These are phyloP conservation scores for Conistra vaccinii DNA, from an alignment of 2,888 invertebrate species.

Conservation along the genomic window DNA sequence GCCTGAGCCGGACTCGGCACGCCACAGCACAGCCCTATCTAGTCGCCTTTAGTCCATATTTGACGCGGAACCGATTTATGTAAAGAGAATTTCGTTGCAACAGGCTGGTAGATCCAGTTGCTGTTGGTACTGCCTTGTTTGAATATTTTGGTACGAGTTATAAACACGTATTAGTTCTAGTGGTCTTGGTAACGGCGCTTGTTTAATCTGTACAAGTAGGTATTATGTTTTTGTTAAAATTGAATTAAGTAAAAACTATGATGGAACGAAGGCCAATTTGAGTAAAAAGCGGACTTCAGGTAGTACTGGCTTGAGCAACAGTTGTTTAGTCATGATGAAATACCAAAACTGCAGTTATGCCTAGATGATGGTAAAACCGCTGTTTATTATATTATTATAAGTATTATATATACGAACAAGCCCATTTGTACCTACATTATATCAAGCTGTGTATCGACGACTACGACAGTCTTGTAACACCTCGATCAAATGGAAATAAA, in stretches of 20 bases:
- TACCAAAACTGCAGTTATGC: not conserved
- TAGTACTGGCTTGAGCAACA: not conserved
- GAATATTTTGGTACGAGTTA: constrained; percentile 22
- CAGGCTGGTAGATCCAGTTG: constrained; percentile 35
- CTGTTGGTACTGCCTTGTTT: constrained; percentile 24
- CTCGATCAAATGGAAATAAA: not conserved
- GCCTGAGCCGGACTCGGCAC: constrained; percentile 51
- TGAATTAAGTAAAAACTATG: not conserved
- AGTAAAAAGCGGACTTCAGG: not conserved
- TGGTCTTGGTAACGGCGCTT: constrained; percentile 6
- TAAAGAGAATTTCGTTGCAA: constrained; percentile 53
- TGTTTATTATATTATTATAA: not conserved
- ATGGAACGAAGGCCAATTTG: not conserved
- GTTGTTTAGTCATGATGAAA: constrained; percentile 14
- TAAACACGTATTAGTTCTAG: not conserved
- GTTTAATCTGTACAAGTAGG: not conserved
- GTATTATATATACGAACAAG: not conserved
- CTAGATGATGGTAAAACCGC: not conserved
- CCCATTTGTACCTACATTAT: not conserved
- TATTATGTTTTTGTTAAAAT: not conserved
- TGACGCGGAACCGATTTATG: constrained; percentile 62
- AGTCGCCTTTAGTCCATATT: constrained; percentile 52
- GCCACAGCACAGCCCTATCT: constrained; percentile 42
- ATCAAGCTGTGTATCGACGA: not conserved
- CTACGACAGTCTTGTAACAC: not conserved